phyloP scores from a whole-genome alignment of 1,140 invertebrate genomes.

The Nilaparvata lugens region DNA sequence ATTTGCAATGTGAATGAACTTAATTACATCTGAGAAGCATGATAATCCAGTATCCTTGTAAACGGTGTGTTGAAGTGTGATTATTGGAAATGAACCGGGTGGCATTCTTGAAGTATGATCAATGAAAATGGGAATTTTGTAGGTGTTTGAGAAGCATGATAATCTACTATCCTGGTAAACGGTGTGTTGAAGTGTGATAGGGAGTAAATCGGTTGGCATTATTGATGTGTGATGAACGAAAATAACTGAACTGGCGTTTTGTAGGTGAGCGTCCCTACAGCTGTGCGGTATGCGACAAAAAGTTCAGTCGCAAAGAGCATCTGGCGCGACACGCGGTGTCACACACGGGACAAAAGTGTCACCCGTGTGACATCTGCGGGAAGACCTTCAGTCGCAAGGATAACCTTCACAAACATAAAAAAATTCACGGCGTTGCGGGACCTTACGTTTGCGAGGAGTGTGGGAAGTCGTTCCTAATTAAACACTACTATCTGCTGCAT shows the following conservation, averaged over 20 bases:
- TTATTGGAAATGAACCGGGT: too few relatives aligned
- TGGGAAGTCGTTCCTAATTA: conserved; percentile 61
- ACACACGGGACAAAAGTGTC: conserved; percentile 65
- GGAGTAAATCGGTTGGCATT: too few relatives aligned
- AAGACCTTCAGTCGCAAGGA: conserved; percentile 69
- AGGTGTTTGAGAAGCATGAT: too few relatives aligned
- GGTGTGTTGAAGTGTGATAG: too few relatives aligned
- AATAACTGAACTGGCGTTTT: background rate
- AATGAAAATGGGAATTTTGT: too few relatives aligned
- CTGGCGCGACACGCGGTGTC: conserved; percentile 60
- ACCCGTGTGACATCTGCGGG: conserved; percentile 62
- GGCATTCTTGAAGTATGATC: too few relatives aligned
- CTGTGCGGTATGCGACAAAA: conserved; percentile 57
- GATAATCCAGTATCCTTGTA: too few relatives aligned
- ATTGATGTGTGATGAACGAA: too few relatives aligned
- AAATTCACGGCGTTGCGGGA: conserved; percentile 51
- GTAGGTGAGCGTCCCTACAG: conserved; percentile 61
- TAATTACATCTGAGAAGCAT: too few relatives aligned
- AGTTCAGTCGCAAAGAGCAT: conserved; percentile 64
- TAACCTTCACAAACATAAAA: conserved; percentile 62
- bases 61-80: too few relatives aligned
- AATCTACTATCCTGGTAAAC: too few relatives aligned
- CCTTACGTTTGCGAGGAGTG: conserved; percentile 61
- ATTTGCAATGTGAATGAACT: too few relatives aligned
- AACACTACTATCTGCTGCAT: conserved; percentile 57